Conservation (phyloP, 2,888 invertebrate genomes). For the Brenthis hecate region DNA sequence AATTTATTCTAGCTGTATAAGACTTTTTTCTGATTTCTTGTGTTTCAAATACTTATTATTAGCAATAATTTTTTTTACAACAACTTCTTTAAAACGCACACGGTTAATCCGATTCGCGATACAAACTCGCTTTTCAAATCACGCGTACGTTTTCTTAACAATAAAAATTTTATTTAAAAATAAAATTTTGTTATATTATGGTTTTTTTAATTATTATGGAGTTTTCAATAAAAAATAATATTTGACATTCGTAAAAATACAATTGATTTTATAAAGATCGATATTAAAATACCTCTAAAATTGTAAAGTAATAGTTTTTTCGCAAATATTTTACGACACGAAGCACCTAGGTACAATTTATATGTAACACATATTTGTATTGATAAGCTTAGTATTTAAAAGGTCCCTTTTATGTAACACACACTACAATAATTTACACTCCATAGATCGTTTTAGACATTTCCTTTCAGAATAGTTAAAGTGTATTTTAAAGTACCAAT, state of each 20-base stretch:
- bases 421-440: constrained; percentile 2
- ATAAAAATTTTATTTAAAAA: too few species aligned
- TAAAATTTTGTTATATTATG: constrained; percentile 16
- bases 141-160: constrained; percentile 33
- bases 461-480: constrained; percentile 13
- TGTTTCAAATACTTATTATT: constrained; percentile 14
- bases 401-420: constrained; percentile 21
- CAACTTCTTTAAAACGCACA: constrained; percentile 27
- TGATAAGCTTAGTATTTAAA: constrained; percentile 34
- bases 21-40: constrained; percentile 22
- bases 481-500: constrained; percentile 50
- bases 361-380: constrained; percentile 48
- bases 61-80: constrained; percentile 12
- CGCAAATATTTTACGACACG: constrained; percentile 31
- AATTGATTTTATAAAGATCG: not conserved
- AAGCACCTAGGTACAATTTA: constrained; percentile 75
- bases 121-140: constrained; percentile 28
- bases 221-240: not conserved
- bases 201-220: too few species aligned
- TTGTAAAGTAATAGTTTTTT: not conserved
- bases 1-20: constrained; percentile 40
- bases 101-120: constrained; percentile 14
- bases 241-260: too few species aligned
- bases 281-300: not conserved
- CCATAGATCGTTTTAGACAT: not conserved